Evolutionary conservation across 2,888 invertebrate species (phyloP).

Genomic region (Lasioglossum marginatum): DNA sequence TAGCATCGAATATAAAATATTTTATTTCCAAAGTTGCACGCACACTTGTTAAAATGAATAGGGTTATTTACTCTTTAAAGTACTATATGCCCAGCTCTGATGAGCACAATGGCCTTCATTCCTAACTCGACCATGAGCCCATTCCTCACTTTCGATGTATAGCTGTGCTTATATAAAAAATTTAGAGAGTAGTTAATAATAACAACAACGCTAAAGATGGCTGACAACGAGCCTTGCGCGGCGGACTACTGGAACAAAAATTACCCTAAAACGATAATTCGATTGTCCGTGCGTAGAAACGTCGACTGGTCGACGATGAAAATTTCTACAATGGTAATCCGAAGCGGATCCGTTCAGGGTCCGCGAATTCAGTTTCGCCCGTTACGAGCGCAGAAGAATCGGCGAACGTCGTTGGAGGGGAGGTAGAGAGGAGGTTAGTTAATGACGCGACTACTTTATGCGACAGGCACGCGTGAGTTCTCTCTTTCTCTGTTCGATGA

Average conservation of each 20-base stretch:
- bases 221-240: too few species aligned
- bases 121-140: too few species aligned
- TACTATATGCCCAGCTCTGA: too few species aligned
- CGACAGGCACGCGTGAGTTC: slow-evolving; percentile 56
- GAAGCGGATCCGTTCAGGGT: slow-evolving; percentile 20
- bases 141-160: too few species aligned
- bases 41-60: too few species aligned
- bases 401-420: neutral
- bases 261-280: neutral
- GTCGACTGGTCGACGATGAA: neutral
- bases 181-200: too few species aligned
- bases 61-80: too few species aligned
- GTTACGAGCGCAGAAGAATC: slow-evolving; percentile 43
- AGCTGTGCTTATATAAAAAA: too few species aligned
- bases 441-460: slow-evolving; percentile 67
- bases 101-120: too few species aligned
- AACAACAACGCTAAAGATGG: too few species aligned
- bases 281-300: neutral
- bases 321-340: neutral
- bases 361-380: slow-evolving; percentile 39
- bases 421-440: slow-evolving; percentile 24
- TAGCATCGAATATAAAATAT: too few species aligned
- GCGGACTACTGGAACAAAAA: neutral
- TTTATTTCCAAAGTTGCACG: too few species aligned
- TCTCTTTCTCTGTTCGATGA: slow-evolving; percentile 61